Evolutionary conservation across 2,797 vertebrate genomes (phyloP), one percentile per base, ranked within the genome.

Genomic region (Cottoperca gobio): DNA sequence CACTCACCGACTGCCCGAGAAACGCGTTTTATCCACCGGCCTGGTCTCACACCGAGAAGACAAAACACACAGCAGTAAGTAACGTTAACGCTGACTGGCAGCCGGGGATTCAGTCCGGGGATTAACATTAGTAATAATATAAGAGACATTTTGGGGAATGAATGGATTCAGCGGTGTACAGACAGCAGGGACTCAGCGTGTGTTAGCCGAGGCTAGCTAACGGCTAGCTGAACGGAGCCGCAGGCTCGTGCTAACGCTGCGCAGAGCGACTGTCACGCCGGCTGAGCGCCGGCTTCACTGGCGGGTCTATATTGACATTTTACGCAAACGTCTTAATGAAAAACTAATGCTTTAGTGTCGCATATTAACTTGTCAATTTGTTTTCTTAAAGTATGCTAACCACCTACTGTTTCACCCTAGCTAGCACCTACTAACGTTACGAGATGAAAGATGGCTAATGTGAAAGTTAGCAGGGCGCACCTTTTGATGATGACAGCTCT

Each of bases 21-120:
- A 81, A 79, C 91, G 65, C 86, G 86, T 84, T 71, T 73, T n/a
- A 14, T n/a, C 54, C 71, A 21, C 87, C 57, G 84, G 81, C 85
- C 86, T 75, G 58, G 1, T 68, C 6, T 59, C 57, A 1, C 52
- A 69, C 61, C 66, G 33, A 57, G 62, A 67, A 14, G 26, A 78
- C 65, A 13, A 6, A 5, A 58, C 17, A 14, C 65, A 59, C 68
- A 78, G 58, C 86, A 86, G 93, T 93, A 93, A 93, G 93, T 93
- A 62, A 23, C 14, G 54, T 19, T 10, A 6, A 21, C 21, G 4
- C 21, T 8, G 52, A 2, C 42, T 74, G 79, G 70, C 85, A 84
- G 60, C 0, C 8, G 2, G 2, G 10, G 1, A 4, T 45, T 61
- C 9, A 5, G 19, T 24, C 9, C 1, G 46, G 3, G 7, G 3